Conservation (phyloP, 2,113 vertebrate genomes). For the Rhinogobius similis region DNA sequence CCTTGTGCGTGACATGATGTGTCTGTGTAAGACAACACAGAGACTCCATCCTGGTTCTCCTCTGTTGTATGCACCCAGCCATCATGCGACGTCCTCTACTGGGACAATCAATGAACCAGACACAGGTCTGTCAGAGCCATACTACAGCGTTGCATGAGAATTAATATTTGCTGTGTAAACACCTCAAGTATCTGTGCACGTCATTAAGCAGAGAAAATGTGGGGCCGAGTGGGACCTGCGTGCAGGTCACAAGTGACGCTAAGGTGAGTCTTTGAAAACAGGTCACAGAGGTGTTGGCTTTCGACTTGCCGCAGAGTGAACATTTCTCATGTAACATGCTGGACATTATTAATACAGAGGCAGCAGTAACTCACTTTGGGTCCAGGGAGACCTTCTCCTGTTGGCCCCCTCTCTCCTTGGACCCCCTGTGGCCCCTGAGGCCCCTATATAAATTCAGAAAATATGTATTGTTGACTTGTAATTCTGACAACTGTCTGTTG, state of each 20-base stretch:
- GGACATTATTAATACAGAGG: slow-evolving; percentile 14
- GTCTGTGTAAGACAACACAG: background rate
- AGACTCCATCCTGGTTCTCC: background rate
- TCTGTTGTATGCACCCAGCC: background rate
- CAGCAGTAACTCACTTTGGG: slow-evolving; percentile 79
- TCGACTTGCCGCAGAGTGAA: background rate
- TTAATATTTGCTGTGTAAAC: slow-evolving; percentile 25
- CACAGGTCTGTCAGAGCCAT: slow-evolving; percentile 4
- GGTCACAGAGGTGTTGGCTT: slow-evolving; percentile 28
- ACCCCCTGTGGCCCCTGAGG: slow-evolving; percentile 87
- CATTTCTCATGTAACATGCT: background rate
- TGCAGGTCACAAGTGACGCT: background rate
- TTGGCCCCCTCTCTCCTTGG: slow-evolving; percentile 84
- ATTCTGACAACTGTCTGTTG: background rate
- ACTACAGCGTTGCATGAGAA: background rate
- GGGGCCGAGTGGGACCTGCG: slow-evolving; percentile 19
- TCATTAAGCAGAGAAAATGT: slow-evolving; percentile 18
- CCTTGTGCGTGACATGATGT: background rate
- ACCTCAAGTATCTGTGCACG: slow-evolving; percentile 5
- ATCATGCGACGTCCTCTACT: slow-evolving; percentile 13
- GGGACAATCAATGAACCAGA: background rate
- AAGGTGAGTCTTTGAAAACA: slow-evolving; percentile 28
- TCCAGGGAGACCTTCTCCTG: slow-evolving; percentile 87
- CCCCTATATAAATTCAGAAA: slow-evolving; percentile 71
- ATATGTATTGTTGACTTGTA: background rate